These are phyloP conservation scores for Steinernema hermaphroditum DNA, from an alignment of 2,888 invertebrate genomes.

Conservation along the genomic window DNA sequence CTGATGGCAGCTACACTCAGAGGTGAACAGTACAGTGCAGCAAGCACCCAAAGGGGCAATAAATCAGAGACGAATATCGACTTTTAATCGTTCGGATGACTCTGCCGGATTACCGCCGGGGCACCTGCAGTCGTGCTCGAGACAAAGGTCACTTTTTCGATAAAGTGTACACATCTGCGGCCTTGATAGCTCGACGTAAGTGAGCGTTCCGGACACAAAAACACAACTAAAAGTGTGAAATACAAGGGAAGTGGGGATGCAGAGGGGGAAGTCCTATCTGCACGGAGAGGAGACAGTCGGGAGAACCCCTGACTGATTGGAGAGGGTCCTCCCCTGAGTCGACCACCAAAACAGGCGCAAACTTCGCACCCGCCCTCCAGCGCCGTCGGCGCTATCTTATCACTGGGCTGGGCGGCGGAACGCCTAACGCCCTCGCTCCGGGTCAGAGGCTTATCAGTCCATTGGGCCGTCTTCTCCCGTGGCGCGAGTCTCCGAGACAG, in stretches of 20 bases:
- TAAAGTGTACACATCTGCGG: too few species aligned
- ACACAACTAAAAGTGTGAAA: neutral
- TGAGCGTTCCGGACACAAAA: neutral
- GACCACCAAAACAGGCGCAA: slow-evolving; percentile 25
- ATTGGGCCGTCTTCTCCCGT: neutral
- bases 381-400: slow-evolving; percentile 8
- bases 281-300: too few species aligned
- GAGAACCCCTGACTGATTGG: neutral
- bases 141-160: slow-evolving; percentile 3
- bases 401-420: slow-evolving; percentile 20
- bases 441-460: slow-evolving; percentile 14
- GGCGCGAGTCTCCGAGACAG: slow-evolving; percentile 1
- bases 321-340: neutral
- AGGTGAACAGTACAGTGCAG: neutral
- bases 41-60: neutral
- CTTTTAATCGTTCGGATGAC: neutral
- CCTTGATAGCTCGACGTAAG: neutral
- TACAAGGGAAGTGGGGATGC: neutral
- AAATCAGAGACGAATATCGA: neutral
- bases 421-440: slow-evolving; percentile 26
- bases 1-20: neutral
- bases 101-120: neutral
- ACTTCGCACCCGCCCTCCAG: slow-evolving; percentile 26
- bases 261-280: too few species aligned
- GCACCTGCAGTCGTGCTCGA: neutral